Evolutionary conservation across 2,797 vertebrate species (phyloP), one percentile per base, ranked within the genome.

Genomic region (Heteromormyrus szaboi): DNA sequence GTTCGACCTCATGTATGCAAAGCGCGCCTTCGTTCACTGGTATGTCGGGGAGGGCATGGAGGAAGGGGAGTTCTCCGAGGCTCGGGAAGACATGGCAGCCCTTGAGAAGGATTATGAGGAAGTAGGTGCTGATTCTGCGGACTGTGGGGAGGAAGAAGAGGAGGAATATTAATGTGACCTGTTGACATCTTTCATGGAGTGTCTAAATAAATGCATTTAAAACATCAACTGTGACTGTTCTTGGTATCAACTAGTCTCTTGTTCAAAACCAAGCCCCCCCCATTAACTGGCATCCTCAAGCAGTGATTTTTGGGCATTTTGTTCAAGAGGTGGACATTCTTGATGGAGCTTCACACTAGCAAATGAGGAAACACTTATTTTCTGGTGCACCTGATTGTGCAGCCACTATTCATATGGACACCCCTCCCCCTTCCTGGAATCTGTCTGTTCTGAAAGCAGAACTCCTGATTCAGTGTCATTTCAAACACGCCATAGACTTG

Each of bases 1-100:
- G 89, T 93, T 92, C 62, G 92, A 93, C 88, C 91, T 92, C 85
- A 93, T 68, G 62, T 68, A 68, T 33, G 62, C 62, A 0, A 68
- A 68, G 62, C 62, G 62, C 1, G 62, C 62, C 91, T 92, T 92
- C 0, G 94, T 93, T 56, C 92, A 94, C 93, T 92, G 91, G 92
- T 92, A 91, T 50, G 90, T 94, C 85, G 93, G 93, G 2, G 93
- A 94, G 90, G 93, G 93, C 51, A 93, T 94, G 93, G 93, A 94
- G 89, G 93, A 94, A 62, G 93, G 93, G 86, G 93, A 94, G 91
- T 94, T 93, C 85, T 90, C 92, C 5, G 93, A 94, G 29, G 93
- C 93, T 2, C 90, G 93, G 72, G 93, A 94, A 65, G 93, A 94
- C 19, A 68, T 68, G 62, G 62, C 62, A 68, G 62, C 62, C 62